These are phyloP conservation scores for Megaleporinus macrocephalus DNA, from an alignment of 2,113 vertebrate genomes.

Conservation along the genomic window DNA sequence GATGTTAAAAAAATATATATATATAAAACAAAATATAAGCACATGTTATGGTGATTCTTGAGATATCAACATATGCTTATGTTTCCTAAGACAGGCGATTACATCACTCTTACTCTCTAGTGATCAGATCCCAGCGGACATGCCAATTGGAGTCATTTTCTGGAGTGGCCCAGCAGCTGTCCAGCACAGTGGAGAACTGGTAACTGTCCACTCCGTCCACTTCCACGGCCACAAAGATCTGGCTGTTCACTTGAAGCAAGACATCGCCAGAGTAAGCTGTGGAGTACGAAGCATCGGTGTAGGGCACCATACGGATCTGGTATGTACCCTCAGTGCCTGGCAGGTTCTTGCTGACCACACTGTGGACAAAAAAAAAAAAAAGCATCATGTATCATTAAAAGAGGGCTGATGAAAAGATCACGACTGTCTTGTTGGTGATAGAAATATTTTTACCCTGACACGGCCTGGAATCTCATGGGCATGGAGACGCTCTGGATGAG, in stretches of 20 bases:
- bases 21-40: too few species aligned
- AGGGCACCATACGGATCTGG: conserved; percentile 48
- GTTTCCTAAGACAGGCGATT: too few species aligned
- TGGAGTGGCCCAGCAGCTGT: conserved; percentile 57
- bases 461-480: conserved; percentile 21
- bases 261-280: not conserved
- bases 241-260: conserved; percentile 46
- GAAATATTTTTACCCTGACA: conserved; percentile 28
- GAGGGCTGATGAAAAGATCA: not conserved
- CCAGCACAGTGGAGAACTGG: conserved; percentile 54
- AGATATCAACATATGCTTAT: too few species aligned
- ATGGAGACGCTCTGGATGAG: conserved; percentile 43
- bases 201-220: conserved; percentile 30
- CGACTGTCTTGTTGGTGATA: not conserved
- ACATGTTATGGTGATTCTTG: too few species aligned
- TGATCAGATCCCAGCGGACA: too few species aligned
- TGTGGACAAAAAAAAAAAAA: conserved; percentile 21
- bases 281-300: conserved; percentile 41
- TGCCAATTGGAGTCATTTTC: too few species aligned
- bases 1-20: too few species aligned
- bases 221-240: conserved; percentile 46
- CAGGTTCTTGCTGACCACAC: conserved; percentile 43
- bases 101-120: too few species aligned
- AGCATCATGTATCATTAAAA: not conserved
- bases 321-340: conserved; percentile 40